phyloP scores from a whole-genome alignment of 1,140 invertebrate species.

The Philotrypesis tridentata region DNA sequence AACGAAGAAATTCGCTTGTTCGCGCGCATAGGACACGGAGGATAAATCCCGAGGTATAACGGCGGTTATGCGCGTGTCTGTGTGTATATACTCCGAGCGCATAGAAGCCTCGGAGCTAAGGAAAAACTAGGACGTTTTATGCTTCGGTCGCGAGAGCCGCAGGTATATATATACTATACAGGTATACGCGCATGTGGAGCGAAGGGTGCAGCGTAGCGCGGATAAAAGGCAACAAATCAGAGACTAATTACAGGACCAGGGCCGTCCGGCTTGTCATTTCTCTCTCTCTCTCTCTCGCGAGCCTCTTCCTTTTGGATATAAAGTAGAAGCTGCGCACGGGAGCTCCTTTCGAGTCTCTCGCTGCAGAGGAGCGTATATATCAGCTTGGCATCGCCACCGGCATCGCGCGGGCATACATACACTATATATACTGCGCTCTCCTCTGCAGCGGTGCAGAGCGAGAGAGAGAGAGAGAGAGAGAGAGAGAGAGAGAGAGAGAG shows the following conservation, averaged over 20 bases:
- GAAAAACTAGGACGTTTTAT: not conserved
- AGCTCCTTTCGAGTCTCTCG: constrained; percentile 58
- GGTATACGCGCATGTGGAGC: not conserved
- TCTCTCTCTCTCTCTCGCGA: not conserved
- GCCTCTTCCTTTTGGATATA: constrained; percentile 54
- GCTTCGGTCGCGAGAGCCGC: not conserved
- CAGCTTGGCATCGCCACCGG: constrained; percentile 48
- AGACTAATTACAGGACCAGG: constrained; percentile 55
- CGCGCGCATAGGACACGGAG: no score
- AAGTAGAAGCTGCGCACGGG: constrained; percentile 51
- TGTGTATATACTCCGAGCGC: not conserved
- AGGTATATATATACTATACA: no score
- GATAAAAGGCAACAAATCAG: constrained; percentile 46
- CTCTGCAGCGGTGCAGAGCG: no score
- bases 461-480: no score
- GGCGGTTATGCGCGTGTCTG: not conserved
- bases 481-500: no score
- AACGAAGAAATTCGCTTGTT: not conserved
- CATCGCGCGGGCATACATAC: not conserved
- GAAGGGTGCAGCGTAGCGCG: not conserved
- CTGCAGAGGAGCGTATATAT: constrained; percentile 53
- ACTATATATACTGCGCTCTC: no score
- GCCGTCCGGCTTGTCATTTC: constrained; percentile 1
- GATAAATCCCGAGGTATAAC: no score
- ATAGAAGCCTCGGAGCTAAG: not conserved